phyloP scores from a whole-genome alignment of 1,140 invertebrate genomes.

The Spodoptera litura region DNA sequence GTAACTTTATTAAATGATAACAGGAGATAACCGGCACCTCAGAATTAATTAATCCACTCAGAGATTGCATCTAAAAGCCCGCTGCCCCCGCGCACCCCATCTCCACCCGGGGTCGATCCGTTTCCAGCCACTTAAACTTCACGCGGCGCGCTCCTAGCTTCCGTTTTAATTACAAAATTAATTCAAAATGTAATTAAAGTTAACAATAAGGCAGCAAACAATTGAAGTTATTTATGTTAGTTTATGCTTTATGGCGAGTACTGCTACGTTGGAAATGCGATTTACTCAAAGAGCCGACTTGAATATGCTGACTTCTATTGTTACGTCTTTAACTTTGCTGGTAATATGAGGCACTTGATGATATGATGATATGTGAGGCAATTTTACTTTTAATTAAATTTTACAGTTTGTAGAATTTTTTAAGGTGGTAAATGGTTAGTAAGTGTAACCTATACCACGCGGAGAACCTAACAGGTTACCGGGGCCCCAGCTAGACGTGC shows the following conservation, averaged over 20 bases:
- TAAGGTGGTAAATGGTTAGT: no score
- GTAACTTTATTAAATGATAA: constrained; percentile 85
- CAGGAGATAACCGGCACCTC: constrained; percentile 84
- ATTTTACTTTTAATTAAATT: neutral
- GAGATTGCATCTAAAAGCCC: constrained; percentile 85
- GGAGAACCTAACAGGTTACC: no score
- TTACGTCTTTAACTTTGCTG: constrained; percentile 33
- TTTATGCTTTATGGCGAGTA: constrained; percentile 80
- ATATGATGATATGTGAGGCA: neutral
- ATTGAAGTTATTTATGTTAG: constrained; percentile 86
- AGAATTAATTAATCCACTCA: constrained; percentile 86
- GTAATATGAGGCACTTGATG: neutral
- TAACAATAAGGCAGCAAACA: constrained; percentile 86
- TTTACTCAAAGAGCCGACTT: constrained; percentile 52
- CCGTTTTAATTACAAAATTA: constrained; percentile 87
- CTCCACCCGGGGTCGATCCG: constrained; percentile 79
- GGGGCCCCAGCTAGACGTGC: no score
- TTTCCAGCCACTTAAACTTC: constrained; percentile 86
- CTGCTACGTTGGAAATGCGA: constrained; percentile 61
- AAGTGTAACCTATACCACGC: no score
- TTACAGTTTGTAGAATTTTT: neutral
- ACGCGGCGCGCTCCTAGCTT: constrained; percentile 83
- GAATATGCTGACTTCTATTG: constrained; percentile 50
- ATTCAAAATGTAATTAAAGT: constrained; percentile 86
- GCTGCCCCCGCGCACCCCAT: constrained; percentile 62